phyloP scores from a whole-genome alignment of 2,113 vertebrate genomes.

The Labeo catla region DNA sequence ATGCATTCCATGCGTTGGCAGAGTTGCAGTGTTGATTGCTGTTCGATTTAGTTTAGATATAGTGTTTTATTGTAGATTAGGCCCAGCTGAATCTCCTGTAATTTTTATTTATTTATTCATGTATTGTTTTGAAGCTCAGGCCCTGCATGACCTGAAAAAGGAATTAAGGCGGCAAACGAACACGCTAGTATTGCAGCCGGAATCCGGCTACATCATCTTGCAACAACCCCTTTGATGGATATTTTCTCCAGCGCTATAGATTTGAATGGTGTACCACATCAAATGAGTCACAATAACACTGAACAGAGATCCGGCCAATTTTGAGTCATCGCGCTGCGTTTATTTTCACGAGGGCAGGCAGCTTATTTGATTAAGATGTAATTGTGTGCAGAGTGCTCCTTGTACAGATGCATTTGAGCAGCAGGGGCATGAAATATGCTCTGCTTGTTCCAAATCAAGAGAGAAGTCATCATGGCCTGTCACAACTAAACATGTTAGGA shows the following conservation, averaged over 20 bases:
- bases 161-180: not conserved
- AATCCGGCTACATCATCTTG: constrained; percentile 50
- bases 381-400: constrained; percentile 54
- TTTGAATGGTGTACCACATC: constrained; percentile 10
- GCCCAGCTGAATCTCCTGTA: constrained; percentile 14
- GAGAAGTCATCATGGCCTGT: constrained; percentile 32
- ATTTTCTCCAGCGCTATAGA: constrained; percentile 5
- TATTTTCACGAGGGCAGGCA: constrained; percentile 56
- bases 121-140: not conserved
- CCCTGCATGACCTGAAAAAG: not conserved
- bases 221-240: constrained; percentile 24
- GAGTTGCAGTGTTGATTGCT: not conserved
- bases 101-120: constrained; percentile 18
- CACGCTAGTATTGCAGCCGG: not conserved
- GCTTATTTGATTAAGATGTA: constrained; percentile 63
- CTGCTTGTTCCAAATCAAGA: constrained; percentile 49
- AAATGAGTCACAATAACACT: constrained; percentile 47
- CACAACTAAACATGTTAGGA: constrained; percentile 46
- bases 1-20: not conserved
- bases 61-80: not conserved
- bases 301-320: constrained; percentile 56
- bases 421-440: constrained; percentile 47
- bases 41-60: constrained; percentile 13
- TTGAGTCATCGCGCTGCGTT: constrained; percentile 50
- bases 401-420: constrained; percentile 34